Evolutionary conservation across 2,113 vertebrate species (phyloP), one percentile per base, ranked within the genome.

Genomic region (Macroglossus sobrinus): DNA sequence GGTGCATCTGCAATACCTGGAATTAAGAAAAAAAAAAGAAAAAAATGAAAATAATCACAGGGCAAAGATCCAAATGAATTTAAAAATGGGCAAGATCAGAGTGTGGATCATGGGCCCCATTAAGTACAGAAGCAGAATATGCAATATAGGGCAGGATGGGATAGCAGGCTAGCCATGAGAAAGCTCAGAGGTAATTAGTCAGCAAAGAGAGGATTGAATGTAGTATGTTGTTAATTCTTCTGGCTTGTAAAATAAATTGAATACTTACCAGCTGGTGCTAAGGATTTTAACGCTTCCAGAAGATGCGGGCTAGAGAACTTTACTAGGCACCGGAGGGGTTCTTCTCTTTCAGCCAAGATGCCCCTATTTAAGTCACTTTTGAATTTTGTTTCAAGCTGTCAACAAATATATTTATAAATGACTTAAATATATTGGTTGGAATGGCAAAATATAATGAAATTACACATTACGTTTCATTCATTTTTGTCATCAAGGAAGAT

Each of bases 331-430:
- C 98, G 98, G 97, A 99, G 99, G 5, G 99, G 98, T 64, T 99
- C 98, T 18, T 98, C 96, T 63, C 98, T 97, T 66, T 98, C 98
- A 24, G 98, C 93, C 96, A 99, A 97, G 89, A 98, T 98, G 61
- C 94, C 69, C 64, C 97, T 97, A 59, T 96, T 94, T 68, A 98
- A 93, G 95, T 98, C 98, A 90, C 98, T 98, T 98, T 95, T 99
- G 98, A 99, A 99, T 97, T 98, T 99, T 0, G 99, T 99, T 97
- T 99, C 99, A 96, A 99, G 98, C 99, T 99, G 97, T 97, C 79
- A 97, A 97, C 9, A 96, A 26, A 98, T 63, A 97, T 80, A 78
- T 96, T 97, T 84, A 76, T 50, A 94, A 80, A 87, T 76, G 35
- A 92, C 7, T 68, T 82, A 82, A 80, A 64, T 19, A 16, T 15